phyloP scores from a whole-genome alignment of 1,140 invertebrate genomes.

The Monomorium pharaonis region DNA sequence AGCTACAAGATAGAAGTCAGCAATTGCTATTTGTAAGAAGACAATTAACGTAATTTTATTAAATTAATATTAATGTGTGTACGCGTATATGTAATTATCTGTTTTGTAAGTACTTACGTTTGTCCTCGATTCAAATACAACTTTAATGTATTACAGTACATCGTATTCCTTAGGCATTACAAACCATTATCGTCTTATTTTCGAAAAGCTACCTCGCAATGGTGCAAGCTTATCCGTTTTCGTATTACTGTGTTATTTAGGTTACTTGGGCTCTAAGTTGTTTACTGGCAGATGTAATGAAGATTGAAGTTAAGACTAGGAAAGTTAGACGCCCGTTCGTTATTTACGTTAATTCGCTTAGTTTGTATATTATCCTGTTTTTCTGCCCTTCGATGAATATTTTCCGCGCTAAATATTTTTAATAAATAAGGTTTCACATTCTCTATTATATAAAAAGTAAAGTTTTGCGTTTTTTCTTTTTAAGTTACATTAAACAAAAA shows the following conservation, averaged over 20 bases:
- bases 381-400: background rate
- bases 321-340: slow-evolving; percentile 31
- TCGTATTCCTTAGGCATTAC: slow-evolving; percentile 30
- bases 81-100: background rate
- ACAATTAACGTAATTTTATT: background rate
- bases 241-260: slow-evolving; percentile 45
- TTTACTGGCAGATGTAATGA: slow-evolving; percentile 47
- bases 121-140: background rate
- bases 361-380: background rate
- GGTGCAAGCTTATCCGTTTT: slow-evolving; percentile 25
- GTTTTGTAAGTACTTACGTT: too few relatives aligned
- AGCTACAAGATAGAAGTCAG: background rate
- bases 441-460: background rate
- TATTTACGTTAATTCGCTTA: slow-evolving; percentile 47
- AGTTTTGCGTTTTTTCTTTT: background rate
- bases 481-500: background rate
- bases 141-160: background rate
- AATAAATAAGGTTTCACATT: background rate
- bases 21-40: background rate
- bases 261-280: slow-evolving; percentile 41
- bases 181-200: slow-evolving; percentile 24
- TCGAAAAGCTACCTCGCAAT: slow-evolving; percentile 21
- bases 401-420: background rate
- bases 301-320: slow-evolving; percentile 39
- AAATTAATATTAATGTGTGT: background rate